Conservation (phyloP, 2,888 invertebrate genomes). For the Apeira syringaria region DNA sequence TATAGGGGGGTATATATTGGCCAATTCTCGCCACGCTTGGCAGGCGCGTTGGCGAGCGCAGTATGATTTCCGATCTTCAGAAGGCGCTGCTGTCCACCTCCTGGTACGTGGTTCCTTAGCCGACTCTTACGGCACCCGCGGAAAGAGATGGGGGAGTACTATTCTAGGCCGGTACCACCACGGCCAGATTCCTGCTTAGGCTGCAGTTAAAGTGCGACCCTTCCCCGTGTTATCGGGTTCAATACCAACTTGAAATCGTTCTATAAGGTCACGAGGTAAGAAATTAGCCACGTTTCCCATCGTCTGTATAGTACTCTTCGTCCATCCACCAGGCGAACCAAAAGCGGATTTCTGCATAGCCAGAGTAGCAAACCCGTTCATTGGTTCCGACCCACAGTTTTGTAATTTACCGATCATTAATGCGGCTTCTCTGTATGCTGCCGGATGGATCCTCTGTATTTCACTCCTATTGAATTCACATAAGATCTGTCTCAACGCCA, state of each 20-base stretch:
- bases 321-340: conserved; percentile 67
- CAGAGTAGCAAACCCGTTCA: conserved; percentile 71
- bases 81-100: too few species aligned
- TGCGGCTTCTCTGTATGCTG: conserved; percentile 78
- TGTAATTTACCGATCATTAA: conserved; percentile 67
- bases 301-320: conserved; percentile 48
- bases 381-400: conserved; percentile 64
- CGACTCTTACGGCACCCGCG: too few species aligned
- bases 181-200: too few species aligned
- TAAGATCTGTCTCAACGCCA: conserved; percentile 77
- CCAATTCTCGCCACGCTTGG: too few species aligned
- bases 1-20: too few species aligned
- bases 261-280: conserved; percentile 4
- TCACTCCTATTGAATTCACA: conserved; percentile 82
- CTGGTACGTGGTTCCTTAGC: too few species aligned
- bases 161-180: too few species aligned
- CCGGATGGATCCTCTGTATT: conserved; percentile 77
- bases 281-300: conserved; percentile 69
- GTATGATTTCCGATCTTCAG: too few species aligned
- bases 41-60: too few species aligned
- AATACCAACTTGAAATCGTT: not conserved
- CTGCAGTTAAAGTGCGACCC: too few species aligned
- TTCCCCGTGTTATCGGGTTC: too few species aligned
- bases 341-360: conserved; percentile 70
- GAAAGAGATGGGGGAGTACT: too few species aligned